Base-by-base conservation (phyloP, 2,888 invertebrate species). In the Thecophora atra region DNA sequence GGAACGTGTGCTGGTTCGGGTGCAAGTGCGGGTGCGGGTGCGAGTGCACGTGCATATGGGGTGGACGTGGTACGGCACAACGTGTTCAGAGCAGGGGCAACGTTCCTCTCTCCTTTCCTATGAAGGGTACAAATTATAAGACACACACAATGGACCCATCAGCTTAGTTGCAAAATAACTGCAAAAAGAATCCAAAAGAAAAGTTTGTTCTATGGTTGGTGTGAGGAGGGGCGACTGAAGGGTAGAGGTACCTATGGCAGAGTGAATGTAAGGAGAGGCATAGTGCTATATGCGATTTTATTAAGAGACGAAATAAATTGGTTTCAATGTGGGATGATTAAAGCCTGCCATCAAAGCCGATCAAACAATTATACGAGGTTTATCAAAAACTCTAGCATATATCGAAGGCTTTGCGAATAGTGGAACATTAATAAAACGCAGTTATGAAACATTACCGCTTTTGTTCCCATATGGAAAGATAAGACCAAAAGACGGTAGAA, bases 101-200 rank as follows among this genome's bases (percentile, higher is more conserved):
- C 24, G 47, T 64, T 66, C n/a, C n/a, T 66, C 30, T 19, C 30
- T 66, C 66, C 66, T 66, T 66, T 66, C 51, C 52, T 66, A 30
- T 66, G 51, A 66, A 30, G 66, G 66, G 51, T 66, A 66, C 66
- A 66, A 66, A 66, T 66, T 52, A 66, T 66, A 66, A 66, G 66
- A 66, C 66, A 64, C 51, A 66, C 51, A 66, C 66, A 66, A 66
- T 52, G 66, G 66, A 66, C 66, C 66, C 66, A 66, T 66, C 66
- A 66, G 19, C 30, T 52, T 66, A 52, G 21, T 51, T 51, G 30
- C 30, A 30, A 66, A 26, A 51, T 2, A 51, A 51, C 15, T 8
- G 28, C 44, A 51, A 47, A 15, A 26, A 47, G 28, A 63, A 37
- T 26, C 5, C 51, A 47, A 65, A 24, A 65, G 26, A 65, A 44